Conservation (phyloP, 2,797 vertebrate species). For the Uromys caudimaculatus region DNA sequence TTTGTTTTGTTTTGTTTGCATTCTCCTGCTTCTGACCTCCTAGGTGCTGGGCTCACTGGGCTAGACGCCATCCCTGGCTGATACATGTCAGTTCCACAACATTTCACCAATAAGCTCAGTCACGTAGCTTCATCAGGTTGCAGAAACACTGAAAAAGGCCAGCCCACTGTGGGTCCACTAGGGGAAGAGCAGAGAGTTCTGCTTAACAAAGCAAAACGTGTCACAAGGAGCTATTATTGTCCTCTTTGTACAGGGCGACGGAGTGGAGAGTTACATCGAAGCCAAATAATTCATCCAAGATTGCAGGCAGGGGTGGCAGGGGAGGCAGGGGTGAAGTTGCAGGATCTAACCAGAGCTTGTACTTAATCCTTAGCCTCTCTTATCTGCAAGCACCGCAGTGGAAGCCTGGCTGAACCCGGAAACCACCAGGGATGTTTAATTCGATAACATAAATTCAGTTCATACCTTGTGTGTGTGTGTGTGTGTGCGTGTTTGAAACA, state of each 20-base stretch:
- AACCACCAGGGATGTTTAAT: background rate
- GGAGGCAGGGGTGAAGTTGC: background rate
- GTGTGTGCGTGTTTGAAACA: too few species aligned
- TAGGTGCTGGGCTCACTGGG: background rate
- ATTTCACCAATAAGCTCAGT: background rate
- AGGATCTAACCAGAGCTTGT: background rate
- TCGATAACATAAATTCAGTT: background rate
- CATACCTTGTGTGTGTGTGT: background rate
- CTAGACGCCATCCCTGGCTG: background rate
- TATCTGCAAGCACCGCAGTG: background rate
- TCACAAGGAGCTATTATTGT: background rate
- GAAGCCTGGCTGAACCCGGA: background rate
- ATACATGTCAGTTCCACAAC: background rate
- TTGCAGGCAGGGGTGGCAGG: background rate
- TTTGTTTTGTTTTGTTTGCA: too few species aligned
- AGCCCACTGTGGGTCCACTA: background rate
- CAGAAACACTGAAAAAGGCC: background rate
- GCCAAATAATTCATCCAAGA: background rate
- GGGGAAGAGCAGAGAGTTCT: background rate
- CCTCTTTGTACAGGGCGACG: background rate
- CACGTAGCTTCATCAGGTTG: background rate
- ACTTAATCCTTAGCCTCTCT: background rate
- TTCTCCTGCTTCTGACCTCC: background rate
- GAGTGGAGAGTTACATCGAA: background rate
- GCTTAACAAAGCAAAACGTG: background rate